phyloP scores from a whole-genome alignment of 2,113 vertebrate genomes.

The Mormyrus lacerda region DNA sequence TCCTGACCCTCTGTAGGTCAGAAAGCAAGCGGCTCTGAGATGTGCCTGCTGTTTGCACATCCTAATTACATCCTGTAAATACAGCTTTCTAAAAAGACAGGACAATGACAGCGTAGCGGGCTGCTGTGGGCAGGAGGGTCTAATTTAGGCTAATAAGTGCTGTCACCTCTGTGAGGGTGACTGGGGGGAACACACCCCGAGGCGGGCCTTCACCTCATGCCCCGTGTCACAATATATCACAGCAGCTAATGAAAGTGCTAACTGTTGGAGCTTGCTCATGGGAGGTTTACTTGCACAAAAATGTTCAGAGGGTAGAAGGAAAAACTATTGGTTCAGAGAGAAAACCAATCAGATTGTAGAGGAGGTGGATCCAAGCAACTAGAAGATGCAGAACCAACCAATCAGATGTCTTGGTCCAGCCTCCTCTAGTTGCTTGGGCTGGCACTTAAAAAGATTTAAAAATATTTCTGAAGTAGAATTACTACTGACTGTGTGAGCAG shows the following conservation, averaged over 20 bases:
- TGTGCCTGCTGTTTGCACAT: not conserved
- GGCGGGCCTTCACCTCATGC: not conserved
- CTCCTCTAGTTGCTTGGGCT: no score
- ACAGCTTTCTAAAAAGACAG: not conserved
- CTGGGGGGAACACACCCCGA: not conserved
- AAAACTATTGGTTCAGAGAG: no score
- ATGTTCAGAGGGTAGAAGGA: no score
- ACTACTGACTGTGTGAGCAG: no score
- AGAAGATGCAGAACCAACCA: no score
- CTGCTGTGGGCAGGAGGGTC: not conserved
- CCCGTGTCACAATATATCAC: not conserved
- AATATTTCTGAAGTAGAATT: no score
- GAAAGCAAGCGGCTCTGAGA: not conserved
- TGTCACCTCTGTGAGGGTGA: not conserved
- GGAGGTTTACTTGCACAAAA: no score
- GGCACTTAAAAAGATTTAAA: no score
- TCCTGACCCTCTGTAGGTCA: not conserved
- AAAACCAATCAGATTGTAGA: no score
- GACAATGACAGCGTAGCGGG: not conserved
- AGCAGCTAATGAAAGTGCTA: not conserved
- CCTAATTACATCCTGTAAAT: conserved; percentile 5
- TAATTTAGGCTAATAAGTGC: not conserved
- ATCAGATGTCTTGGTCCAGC: no score
- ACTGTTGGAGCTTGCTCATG: not conserved
- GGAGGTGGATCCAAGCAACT: no score